These are phyloP conservation scores for Ictidomys tridecemlineatus DNA, from an alignment of 2,113 vertebrate species.

Conservation along the genomic window DNA sequence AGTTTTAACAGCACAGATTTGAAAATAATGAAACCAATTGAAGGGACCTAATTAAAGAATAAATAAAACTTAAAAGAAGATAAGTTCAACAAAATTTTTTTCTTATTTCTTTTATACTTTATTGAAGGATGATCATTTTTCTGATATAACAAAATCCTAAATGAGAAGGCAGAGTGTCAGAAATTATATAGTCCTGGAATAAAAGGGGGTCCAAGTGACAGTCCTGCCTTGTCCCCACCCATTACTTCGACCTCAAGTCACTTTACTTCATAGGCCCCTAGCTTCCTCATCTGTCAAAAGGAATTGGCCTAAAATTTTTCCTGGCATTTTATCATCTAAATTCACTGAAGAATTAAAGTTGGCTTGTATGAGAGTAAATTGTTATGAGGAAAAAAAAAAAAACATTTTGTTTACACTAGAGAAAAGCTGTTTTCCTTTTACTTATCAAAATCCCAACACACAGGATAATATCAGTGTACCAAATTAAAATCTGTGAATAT, in stretches of 20 bases:
- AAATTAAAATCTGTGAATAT: conserved; percentile 29
- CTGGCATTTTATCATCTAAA: conserved; percentile 39
- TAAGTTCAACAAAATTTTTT: not conserved
- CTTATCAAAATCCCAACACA: not conserved
- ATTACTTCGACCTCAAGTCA: not conserved
- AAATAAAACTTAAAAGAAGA: conserved; percentile 1
- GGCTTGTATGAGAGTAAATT: conserved; percentile 34
- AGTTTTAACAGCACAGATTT: conserved; percentile 6
- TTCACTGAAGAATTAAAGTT: conserved; percentile 26
- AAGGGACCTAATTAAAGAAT: not conserved
- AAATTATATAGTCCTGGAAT: not conserved
- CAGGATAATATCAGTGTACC: not conserved
- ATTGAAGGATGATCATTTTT: conserved; percentile 4
- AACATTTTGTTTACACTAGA: conserved; percentile 59
- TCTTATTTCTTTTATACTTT: not conserved
- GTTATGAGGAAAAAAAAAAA: conserved; percentile 8
- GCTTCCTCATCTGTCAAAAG: conserved; percentile 12
- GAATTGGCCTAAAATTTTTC: conserved; percentile 40
- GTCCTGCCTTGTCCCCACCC: not conserved
- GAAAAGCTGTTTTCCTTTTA: conserved; percentile 45
- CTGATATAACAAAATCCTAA: not conserved
- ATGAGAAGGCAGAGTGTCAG: not conserved
- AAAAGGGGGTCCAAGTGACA: not conserved
- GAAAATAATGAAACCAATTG: not conserved
- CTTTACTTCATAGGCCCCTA: not conserved